phyloP scores from a whole-genome alignment of 2,888 invertebrate species.

The Pecten maximus region DNA sequence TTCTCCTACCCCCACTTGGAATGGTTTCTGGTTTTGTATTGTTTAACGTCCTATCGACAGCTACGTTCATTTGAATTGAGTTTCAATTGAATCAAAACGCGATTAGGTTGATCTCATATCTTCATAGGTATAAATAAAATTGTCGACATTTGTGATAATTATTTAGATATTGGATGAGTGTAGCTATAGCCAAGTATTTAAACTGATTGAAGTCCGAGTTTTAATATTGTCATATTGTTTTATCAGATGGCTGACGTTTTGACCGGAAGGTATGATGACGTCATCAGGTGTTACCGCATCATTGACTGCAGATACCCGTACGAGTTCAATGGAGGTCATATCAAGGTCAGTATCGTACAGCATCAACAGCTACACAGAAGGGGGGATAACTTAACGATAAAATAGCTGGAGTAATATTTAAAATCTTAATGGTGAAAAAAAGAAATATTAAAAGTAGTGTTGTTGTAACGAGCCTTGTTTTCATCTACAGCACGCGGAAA shows the following conservation, averaged over 20 bases:
- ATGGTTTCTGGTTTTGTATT: too few relatives aligned
- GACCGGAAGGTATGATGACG: background rate
- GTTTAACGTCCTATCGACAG: too few relatives aligned
- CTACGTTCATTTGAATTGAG: too few relatives aligned
- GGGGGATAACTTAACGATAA: background rate
- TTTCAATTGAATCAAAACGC: too few relatives aligned
- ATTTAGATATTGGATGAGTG: too few relatives aligned
- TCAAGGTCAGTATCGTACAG: background rate
- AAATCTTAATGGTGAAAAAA: background rate
- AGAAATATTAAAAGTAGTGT: background rate
- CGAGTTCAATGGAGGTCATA: background rate
- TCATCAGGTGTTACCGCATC: background rate
- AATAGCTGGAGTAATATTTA: background rate
- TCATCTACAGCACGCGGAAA: background rate
- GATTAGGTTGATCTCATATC: too few relatives aligned
- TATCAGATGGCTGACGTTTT: background rate
- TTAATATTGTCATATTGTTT: background rate
- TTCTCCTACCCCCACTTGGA: too few relatives aligned
- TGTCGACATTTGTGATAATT: background rate
- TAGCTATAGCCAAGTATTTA: too few relatives aligned
- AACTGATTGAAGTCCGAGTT: too few relatives aligned
- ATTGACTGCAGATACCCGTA: constrained; percentile 5
- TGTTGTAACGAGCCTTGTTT: background rate
- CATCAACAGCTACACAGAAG: too few relatives aligned
- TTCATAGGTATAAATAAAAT: too few relatives aligned